Conservation (phyloP, 2,797 vertebrate genomes). For the Artibeus jamaicensis region DNA sequence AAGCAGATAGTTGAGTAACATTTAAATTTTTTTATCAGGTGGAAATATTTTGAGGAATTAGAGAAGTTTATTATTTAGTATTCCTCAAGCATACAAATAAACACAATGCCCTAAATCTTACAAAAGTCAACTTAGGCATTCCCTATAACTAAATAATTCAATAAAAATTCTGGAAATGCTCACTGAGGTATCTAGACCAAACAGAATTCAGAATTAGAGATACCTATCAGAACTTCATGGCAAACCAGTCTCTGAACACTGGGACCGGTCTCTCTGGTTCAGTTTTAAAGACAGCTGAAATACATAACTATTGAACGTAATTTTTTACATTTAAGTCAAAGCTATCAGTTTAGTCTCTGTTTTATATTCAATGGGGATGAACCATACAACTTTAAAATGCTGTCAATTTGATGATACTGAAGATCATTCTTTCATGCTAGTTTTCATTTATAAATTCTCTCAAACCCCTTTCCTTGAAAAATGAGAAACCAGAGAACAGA, state of each 20-base stretch:
- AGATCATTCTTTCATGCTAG: not conserved
- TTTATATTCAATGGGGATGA: not conserved
- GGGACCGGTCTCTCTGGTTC: not conserved
- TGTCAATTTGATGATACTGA: not conserved
- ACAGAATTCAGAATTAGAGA: not conserved
- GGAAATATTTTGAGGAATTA: not conserved
- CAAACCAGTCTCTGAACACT: not conserved
- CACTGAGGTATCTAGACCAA: not conserved
- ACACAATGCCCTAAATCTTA: not conserved
- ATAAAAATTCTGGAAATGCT: not conserved
- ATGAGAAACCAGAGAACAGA: not conserved
- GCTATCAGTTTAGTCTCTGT: not conserved
- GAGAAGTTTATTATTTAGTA: not conserved
- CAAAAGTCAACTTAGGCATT: not conserved
- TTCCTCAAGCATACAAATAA: not conserved
- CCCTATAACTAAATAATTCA: not conserved
- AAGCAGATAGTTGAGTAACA: not conserved
- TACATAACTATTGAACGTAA: not conserved
- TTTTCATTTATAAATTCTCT: slow-evolving; percentile 19
- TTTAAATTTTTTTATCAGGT: not conserved
- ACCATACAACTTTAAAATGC: not conserved
- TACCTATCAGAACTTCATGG: not conserved
- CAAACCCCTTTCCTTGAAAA: not conserved
- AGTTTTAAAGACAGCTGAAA: not conserved
- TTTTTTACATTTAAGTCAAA: not conserved